Percentiles rank a stretch among this genome's conserved stretches.
Conservation (phyloP, 2,113 vertebrate genomes). For the Gallinago undulata region DNA sequence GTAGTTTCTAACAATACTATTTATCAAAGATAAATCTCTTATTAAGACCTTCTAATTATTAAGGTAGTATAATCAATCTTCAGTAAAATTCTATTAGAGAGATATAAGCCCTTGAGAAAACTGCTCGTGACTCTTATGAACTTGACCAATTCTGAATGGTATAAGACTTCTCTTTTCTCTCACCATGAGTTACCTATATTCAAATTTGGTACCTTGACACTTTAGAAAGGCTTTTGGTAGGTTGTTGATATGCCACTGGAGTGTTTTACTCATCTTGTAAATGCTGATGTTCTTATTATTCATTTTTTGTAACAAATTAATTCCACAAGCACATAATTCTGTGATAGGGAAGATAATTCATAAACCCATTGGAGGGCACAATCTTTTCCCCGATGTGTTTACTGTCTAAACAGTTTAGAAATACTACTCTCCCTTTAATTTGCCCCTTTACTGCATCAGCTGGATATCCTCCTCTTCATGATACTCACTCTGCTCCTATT, state of each 20-base stretch:
- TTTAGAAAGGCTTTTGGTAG: not conserved
- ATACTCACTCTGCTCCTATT: not conserved
- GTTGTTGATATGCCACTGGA: not conserved
- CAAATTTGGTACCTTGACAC: not conserved
- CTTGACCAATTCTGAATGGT: slow-evolving; percentile 22
- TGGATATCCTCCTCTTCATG: not conserved
- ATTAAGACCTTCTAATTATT: slow-evolving; percentile 75
- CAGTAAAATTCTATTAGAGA: slow-evolving; percentile 60
- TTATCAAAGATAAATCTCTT: slow-evolving; percentile 71
- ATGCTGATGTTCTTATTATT: not conserved
- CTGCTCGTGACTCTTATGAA: slow-evolving; percentile 42
- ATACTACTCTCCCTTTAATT: not conserved
- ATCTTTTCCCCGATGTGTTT: not conserved
- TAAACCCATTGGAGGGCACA: not conserved
- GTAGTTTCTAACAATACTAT: slow-evolving; percentile 63
- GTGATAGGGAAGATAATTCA: not conserved
- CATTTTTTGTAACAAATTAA: not conserved
- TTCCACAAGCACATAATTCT: not conserved
- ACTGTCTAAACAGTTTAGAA: not conserved
- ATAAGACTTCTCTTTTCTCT: not conserved
- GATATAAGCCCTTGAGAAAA: slow-evolving; percentile 61
- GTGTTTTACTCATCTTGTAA: not conserved
- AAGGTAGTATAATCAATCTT: slow-evolving; percentile 71
- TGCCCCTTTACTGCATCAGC: not conserved
- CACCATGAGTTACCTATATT: not conserved